Evolutionary conservation across 2,113 vertebrate species (phyloP), one percentile per base, ranked within the genome.

Genomic region (Numida meleagris): DNA sequence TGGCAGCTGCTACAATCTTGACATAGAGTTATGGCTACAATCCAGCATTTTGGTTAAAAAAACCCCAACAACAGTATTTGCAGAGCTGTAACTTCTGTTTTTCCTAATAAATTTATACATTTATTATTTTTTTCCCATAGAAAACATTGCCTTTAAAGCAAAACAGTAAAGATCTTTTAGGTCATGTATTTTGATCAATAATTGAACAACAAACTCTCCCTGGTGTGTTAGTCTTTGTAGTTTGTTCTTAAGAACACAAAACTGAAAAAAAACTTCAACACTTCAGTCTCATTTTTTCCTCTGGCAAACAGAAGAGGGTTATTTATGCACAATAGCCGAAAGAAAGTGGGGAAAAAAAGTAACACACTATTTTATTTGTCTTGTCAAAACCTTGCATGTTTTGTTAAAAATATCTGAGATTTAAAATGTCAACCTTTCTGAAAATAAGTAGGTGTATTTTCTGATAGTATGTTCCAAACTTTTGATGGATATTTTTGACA

Each of bases 211-310:
- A 48, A 4, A 33, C 63, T 59, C n/a, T 36, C 33, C 20, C 1
- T 23, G 12, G 14, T 61, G 11, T 23, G 20, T 14, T 34, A 34
- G 51, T 65, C 6, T 40, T 42, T 68, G 45, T 42, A 58, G 31
- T 73, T 14, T 33, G 11, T 88, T 82, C 7, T 95, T 43, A 95
- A 99, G 98, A 97, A 96, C 17, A 98, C 98, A 84, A 99, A 99
- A 92, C 48, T 98, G 31, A 97, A 98, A 98, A 98, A 98, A 33
- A 81, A 96, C 4, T 10, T 94, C 96, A 59, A 97, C 90, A 23
- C 98, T 98, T 95, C 94, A 98, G 98, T 97, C 40, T 97, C 10
- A 15, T 68, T 80, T 73, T 77, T 42, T 55, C 3, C 27, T 33
- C 36, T 25, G 68, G 38, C 16, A 81, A 89, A 65, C 15, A 38